Conservation (phyloP, 2,797 vertebrate genomes). For the Thamnophis elegans region DNA sequence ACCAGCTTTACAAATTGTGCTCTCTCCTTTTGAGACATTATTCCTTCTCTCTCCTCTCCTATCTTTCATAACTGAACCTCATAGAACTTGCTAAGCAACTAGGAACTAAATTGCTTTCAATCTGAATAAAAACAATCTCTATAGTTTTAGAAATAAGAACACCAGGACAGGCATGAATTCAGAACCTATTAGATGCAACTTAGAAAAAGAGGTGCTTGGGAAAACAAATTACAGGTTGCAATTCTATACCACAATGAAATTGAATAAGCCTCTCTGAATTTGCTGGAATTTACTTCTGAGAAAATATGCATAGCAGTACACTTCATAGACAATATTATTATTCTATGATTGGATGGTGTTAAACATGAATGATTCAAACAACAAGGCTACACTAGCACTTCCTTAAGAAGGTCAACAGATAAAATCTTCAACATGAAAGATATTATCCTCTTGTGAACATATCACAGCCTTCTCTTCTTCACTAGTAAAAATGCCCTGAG, state of each 20-base stretch:
- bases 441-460: neutral
- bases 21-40: neutral
- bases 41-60: constrained; percentile 15
- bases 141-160: constrained; percentile 53
- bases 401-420: neutral
- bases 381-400: neutral
- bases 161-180: neutral
- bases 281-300: neutral
- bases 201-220: neutral
- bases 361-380: neutral
- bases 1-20: constrained; percentile 25
- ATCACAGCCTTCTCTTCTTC: neutral
- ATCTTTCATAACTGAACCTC: constrained; percentile 51
- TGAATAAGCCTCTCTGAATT: neutral
- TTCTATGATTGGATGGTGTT: neutral
- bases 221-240: neutral
- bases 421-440: neutral
- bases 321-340: neutral
- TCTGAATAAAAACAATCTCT: constrained; percentile 48
- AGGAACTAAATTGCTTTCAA: constrained; percentile 53
- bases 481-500: neutral
- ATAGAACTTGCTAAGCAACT: constrained; percentile 43
- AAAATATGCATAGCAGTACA: neutral
- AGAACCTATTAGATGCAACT: fast-evolving
- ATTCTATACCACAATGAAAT: neutral